Evolutionary conservation across 2,888 invertebrate genomes (phyloP), one percentile per base, ranked within the genome.

Genomic region (Eupithecia tripunctaria): DNA sequence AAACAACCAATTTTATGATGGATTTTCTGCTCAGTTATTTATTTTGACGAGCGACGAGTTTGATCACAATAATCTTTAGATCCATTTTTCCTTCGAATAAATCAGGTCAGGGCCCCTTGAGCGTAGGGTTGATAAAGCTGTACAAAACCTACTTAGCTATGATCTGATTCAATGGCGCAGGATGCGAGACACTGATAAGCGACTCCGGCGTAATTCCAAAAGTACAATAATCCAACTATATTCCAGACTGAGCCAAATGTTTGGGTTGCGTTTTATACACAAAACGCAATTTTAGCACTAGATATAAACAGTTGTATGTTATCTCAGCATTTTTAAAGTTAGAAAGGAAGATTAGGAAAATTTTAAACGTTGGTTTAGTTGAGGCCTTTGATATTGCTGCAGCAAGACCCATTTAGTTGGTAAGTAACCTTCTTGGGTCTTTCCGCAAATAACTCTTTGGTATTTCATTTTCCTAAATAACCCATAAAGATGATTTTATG

Each of bases 191-290:
- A 15, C 36, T 64, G 71, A 72, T 76, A 74, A 74, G 72, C 66
- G 68, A 70, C 73, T 71, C n/a, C 60, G 69, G 70, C 67, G 71
- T 64, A 56, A 64, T 71, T 73, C 70, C 68, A 64, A 64, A 65
- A 69, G 67, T 62, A 72, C 67, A 67, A 51, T 73, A 71, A 74
- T 74, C 71, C 66, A 51, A 56, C 51, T 67, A 74, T 69, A 66
- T 63, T 59, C 32, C 56, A 62, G 62, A 59, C 71, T 68, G 47
- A 32, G 56, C 66, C 63, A 56, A 71, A 69, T 72, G 69, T 67
- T 74, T 60, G 63, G 69, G 10, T 29, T n/a, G 69, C 69, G 68
- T n/a, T n/a, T n/a, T n/a, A 74, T 74, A 74, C 65, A 67, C 67
- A 63, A 71, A 32, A 68, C 68, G 56, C 60, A 63, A 66, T 71